phyloP scores from a whole-genome alignment of 2,888 invertebrate genomes.

The Magallana nippona region DNA sequence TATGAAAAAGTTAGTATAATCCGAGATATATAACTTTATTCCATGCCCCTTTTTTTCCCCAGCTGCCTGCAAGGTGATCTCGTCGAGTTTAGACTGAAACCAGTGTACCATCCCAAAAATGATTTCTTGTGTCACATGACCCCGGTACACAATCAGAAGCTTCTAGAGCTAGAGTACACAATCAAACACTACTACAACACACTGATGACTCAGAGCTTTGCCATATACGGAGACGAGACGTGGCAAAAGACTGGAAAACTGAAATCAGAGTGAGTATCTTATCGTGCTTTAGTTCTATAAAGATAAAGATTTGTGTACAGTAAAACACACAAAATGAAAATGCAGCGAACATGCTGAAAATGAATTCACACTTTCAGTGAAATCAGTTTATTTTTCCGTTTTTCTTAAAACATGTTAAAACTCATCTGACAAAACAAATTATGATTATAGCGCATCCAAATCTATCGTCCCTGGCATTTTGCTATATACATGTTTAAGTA shows the following conservation, averaged over 20 bases:
- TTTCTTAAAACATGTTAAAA: no score
- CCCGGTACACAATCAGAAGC: conserved; percentile 62
- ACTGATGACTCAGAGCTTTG: conserved; percentile 50
- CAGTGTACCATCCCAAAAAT: conserved; percentile 64
- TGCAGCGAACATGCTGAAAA: no score
- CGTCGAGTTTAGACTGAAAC: conserved; percentile 72
- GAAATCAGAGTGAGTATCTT: conserved; percentile 55
- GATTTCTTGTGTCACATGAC: conserved; percentile 70
- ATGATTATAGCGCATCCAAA: no score
- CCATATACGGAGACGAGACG: conserved; percentile 58
- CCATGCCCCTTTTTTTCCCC: conserved; percentile 13
- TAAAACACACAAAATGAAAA: no score
- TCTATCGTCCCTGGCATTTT: no score
- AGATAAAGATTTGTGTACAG: no score
- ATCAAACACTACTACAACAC: conserved; percentile 56
- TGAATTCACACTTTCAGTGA: no score
- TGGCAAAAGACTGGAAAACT: conserved; percentile 68
- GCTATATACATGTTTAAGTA: no score
- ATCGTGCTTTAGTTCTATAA: no score
- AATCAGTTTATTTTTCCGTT: no score
- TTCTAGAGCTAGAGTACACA: conserved; percentile 67
- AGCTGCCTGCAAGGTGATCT: conserved; percentile 76
- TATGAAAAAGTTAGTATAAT: neutral
- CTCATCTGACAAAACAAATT: no score
- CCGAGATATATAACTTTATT: neutral